These are phyloP conservation scores for Ancistrus triradiatus DNA, from an alignment of 2,113 vertebrate genomes.

Conservation along the genomic window DNA sequence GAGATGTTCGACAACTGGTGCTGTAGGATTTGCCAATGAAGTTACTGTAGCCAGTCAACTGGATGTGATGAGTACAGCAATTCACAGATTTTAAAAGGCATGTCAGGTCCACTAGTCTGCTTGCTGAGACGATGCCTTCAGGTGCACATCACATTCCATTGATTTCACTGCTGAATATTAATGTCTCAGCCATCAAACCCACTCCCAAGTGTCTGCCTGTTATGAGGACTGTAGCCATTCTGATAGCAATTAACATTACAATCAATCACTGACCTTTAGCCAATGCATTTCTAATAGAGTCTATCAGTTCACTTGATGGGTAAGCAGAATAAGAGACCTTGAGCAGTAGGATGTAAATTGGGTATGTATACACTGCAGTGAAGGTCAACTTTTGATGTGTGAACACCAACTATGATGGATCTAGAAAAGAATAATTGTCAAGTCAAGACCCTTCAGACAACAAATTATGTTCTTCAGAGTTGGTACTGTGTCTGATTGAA, in stretches of 20 bases:
- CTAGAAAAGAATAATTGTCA: too few species aligned
- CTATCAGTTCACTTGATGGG: slow-evolving; percentile 12
- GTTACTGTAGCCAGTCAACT: too few species aligned
- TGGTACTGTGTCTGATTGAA: not conserved
- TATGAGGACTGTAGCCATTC: slow-evolving; percentile 53
- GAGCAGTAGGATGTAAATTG: slow-evolving; percentile 10
- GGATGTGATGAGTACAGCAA: too few species aligned
- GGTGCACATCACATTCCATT: slow-evolving; percentile 55
- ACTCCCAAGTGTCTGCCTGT: slow-evolving; percentile 53
- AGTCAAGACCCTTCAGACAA: not conserved
- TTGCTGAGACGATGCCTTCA: not conserved
- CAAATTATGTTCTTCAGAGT: not conserved
- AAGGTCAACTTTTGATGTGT: slow-evolving; percentile 1
- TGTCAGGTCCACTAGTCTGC: slow-evolving; percentile 8
- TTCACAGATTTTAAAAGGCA: too few species aligned
- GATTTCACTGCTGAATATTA: slow-evolving; percentile 55
- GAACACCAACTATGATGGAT: too few species aligned
- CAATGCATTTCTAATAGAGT: slow-evolving; percentile 28
- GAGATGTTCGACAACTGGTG: too few species aligned
- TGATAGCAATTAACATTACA: slow-evolving; percentile 50
- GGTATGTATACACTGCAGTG: not conserved
- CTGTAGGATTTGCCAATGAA: too few species aligned
- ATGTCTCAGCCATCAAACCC: slow-evolving; percentile 32
- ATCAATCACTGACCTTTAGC: slow-evolving; percentile 30
- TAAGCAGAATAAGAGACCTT: slow-evolving; percentile 11